phyloP scores from a whole-genome alignment of 2,797 vertebrate genomes.

The Premnoplex brunnescens region DNA sequence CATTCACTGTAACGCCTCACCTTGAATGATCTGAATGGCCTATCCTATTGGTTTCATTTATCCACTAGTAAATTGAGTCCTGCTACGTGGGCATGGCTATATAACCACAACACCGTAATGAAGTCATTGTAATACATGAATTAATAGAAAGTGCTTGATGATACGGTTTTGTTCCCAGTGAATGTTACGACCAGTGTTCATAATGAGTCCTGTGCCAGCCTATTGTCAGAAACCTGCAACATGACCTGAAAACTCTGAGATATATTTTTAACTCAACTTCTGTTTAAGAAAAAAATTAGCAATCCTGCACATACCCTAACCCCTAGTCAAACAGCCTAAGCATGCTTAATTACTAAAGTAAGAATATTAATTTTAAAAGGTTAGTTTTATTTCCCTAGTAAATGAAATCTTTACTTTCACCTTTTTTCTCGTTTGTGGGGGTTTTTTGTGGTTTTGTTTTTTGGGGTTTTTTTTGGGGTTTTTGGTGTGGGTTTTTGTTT shows the following conservation, averaged over 20 bases:
- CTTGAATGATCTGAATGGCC: background rate
- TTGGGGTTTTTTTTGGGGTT: background rate
- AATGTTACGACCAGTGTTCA: background rate
- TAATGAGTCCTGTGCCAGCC: background rate
- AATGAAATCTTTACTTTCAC: background rate
- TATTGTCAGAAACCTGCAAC: background rate
- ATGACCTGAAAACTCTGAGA: background rate
- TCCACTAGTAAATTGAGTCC: background rate
- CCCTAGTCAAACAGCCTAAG: background rate
- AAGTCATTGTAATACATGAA: background rate
- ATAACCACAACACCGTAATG: background rate
- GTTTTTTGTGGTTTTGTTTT: background rate
- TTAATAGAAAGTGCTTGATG: background rate
- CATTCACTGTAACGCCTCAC: background rate
- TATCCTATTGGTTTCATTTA: background rate
- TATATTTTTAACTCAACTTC: background rate
- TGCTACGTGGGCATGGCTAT: background rate
- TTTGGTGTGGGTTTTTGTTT: no score
- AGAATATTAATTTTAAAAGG: background rate
- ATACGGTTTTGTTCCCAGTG: background rate
- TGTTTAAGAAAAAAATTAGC: background rate
- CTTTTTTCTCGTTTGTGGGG: background rate
- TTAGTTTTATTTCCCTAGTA: background rate
- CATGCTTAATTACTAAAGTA: background rate
- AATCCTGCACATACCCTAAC: background rate